phyloP scores from a whole-genome alignment of 2,797 vertebrate species.

The Microcaecilia unicolor region DNA sequence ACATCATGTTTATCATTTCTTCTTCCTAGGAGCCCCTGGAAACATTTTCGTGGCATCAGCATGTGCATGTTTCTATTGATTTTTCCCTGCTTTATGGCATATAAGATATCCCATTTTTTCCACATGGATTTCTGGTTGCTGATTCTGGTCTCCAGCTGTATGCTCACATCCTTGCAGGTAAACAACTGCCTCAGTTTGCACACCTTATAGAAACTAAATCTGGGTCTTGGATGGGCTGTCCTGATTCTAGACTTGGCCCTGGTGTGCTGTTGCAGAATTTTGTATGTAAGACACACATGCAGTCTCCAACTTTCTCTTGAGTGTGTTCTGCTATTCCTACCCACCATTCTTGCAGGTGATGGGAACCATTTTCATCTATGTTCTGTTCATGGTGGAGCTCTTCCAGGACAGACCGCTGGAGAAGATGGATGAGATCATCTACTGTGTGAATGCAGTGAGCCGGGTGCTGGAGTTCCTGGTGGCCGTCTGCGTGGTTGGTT shows the following conservation, averaged over 20 bases:
- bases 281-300: too few species aligned
- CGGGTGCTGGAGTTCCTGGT: slow-evolving; percentile 78
- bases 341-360: slow-evolving; percentile 45
- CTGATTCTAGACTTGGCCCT: too few species aligned
- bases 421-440: slow-evolving; percentile 75
- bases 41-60: slow-evolving; percentile 71
- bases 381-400: slow-evolving; percentile 73
- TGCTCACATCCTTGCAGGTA: slow-evolving; percentile 82
- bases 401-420: slow-evolving; percentile 57
- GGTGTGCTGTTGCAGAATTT: too few species aligned
- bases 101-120: slow-evolving; percentile 75
- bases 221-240: too few species aligned
- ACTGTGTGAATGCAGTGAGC: slow-evolving; percentile 69
- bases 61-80: slow-evolving; percentile 75
- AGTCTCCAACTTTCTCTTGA: too few species aligned
- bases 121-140: slow-evolving; percentile 87
- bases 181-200: accelerated
- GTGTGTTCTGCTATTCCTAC: too few species aligned
- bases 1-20: neutral
- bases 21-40: slow-evolving; percentile 64
- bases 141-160: slow-evolving; percentile 78
- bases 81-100: slow-evolving; percentile 77
- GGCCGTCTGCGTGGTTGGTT: slow-evolving; percentile 76
- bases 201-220: too few species aligned
- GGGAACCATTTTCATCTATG: slow-evolving; percentile 75